A percentile compares a stretch with the other conserved stretches of the same genome.
These are phyloP conservation scores for Diabrotica undecimpunctata DNA, from an alignment of 1,140 invertebrate genomes.

Conservation along the genomic window DNA sequence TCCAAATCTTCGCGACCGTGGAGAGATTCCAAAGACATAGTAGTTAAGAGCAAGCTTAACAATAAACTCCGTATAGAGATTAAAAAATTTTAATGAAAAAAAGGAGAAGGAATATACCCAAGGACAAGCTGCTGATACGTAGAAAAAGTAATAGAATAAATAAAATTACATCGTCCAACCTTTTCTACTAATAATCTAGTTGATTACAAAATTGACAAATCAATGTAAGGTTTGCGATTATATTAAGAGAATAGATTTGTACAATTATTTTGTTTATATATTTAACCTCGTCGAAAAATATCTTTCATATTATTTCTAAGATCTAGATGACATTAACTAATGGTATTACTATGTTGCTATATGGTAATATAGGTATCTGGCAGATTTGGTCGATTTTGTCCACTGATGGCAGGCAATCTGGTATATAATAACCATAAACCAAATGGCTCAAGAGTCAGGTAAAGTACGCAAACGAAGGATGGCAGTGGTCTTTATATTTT, in stretches of 20 bases:
- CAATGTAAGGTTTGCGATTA: too few species aligned
- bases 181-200: too few species aligned
- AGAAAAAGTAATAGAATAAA: too few species aligned
- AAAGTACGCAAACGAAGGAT: slow-evolving; percentile 41
- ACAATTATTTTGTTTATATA: not conserved
- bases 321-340: slow-evolving; percentile 36
- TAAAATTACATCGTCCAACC: too few species aligned
- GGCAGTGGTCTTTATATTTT: slow-evolving; percentile 39
- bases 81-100: too few species aligned
- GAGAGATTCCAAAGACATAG: too few species aligned
- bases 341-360: slow-evolving; percentile 45
- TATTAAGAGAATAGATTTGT: not conserved
- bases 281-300: not conserved
- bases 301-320: slow-evolving; percentile 4
- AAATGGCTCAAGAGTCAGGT: slow-evolving; percentile 40
- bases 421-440: slow-evolving; percentile 26
- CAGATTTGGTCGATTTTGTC: slow-evolving; percentile 31
- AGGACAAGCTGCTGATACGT: too few species aligned
- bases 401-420: slow-evolving; percentile 31
- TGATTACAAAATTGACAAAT: too few species aligned
- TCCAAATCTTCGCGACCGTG: too few species aligned
- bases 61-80: too few species aligned
- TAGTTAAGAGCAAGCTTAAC: too few species aligned
- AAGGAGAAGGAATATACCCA: too few species aligned
- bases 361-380: slow-evolving; percentile 46